A percentile compares a stretch with the other conserved stretches of the same genome.
Conservation (phyloP, 2,113 vertebrate genomes). For the Marmota monax region DNA sequence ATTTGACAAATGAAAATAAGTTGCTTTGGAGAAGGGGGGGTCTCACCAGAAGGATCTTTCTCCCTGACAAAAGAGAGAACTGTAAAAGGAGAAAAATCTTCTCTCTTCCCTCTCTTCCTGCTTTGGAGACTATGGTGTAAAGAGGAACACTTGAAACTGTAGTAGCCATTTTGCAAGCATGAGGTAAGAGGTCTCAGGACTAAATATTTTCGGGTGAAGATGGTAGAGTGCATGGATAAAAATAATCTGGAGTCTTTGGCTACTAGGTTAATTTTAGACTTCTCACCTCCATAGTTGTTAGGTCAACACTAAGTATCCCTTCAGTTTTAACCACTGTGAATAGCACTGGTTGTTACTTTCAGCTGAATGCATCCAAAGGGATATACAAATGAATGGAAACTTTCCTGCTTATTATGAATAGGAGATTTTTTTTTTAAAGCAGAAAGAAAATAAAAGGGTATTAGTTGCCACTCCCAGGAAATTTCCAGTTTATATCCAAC, state of each 20-base stretch:
- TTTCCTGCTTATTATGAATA: not conserved
- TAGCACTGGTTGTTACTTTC: not conserved
- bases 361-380: constrained; percentile 16
- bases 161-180: constrained; percentile 25
- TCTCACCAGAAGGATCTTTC: not conserved
- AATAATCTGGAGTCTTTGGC: not conserved
- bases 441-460: constrained; percentile 44
- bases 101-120: not conserved
- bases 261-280: constrained; percentile 1
- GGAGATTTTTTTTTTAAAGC: not conserved
- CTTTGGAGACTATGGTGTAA: not conserved
- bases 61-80: not conserved
- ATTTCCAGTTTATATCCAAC: not conserved
- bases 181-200: not conserved
- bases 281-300: not conserved
- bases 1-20: not conserved
- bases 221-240: not conserved
- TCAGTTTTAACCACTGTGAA: constrained; percentile 1
- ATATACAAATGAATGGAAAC: constrained; percentile 27
- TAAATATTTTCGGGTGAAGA: constrained; percentile 16
- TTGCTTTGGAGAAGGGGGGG: not conserved
- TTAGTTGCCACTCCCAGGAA: not conserved
- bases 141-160: not conserved
- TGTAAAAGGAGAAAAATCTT: not conserved
- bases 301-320: constrained; percentile 44